Conservation (phyloP, 2,113 vertebrate species). For the Austrofundulus limnaeus region DNA sequence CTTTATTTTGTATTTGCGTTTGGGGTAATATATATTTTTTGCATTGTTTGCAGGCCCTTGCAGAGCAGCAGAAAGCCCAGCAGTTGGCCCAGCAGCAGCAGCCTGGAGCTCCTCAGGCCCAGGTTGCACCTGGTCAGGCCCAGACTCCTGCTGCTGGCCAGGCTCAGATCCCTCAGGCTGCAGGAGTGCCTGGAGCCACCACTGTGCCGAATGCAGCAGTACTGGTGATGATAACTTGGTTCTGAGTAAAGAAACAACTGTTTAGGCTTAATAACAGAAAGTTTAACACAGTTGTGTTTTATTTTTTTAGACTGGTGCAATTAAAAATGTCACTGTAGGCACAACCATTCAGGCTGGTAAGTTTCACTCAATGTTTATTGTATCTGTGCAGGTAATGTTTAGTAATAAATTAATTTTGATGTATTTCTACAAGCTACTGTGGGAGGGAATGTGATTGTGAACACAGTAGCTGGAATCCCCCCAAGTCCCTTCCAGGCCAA, state of each 20-base stretch:
- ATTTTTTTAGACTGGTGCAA: conserved; percentile 85
- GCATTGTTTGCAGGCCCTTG: conserved; percentile 79
- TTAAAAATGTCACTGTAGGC: conserved; percentile 89
- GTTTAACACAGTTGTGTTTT: conserved; percentile 27
- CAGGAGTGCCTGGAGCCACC: conserved; percentile 80
- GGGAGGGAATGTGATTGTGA: conserved; percentile 94
- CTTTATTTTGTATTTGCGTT: not conserved
- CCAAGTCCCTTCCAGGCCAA: conserved; percentile 91
- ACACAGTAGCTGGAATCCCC: conserved; percentile 89
- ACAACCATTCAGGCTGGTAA: conserved; percentile 92
- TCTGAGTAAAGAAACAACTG: not conserved
- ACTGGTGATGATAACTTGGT: conserved; percentile 81
- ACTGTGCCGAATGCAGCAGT: conserved; percentile 88
- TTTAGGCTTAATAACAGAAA: not conserved
- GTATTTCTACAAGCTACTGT: conserved; percentile 82
- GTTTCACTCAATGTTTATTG: conserved; percentile 33
- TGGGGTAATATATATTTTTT: too few species aligned
- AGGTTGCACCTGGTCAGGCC: conserved; percentile 73
- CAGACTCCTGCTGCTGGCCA: conserved; percentile 70
- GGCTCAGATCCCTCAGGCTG: conserved; percentile 82
- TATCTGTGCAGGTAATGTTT: conserved; percentile 17
- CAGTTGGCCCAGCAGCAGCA: conserved; percentile 84
- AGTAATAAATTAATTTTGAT: conserved; percentile 37
- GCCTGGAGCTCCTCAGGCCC: conserved; percentile 72
- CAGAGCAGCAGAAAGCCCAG: conserved; percentile 88